Conservation (phyloP, 2,797 vertebrate species). For the Philypnodon macrostomus region DNA sequence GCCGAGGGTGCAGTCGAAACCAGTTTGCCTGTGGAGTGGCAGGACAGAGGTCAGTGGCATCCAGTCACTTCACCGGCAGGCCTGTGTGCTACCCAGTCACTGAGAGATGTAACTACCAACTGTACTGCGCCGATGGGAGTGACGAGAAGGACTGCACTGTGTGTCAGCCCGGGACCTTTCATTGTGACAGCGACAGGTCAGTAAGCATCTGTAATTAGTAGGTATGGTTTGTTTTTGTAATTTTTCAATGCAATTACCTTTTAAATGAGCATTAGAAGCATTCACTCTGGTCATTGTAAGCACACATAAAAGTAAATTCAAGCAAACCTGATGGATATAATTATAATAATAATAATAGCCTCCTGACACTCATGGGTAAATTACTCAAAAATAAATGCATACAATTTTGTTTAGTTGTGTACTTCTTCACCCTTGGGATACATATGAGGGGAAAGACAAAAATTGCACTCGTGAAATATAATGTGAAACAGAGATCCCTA, state of each 20-base stretch:
- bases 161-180: conserved; percentile 89
- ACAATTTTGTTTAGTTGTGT: no score
- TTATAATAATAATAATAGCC: no score
- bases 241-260: not conserved
- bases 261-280: no score
- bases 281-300: no score
- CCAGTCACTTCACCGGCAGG: conserved; percentile 44
- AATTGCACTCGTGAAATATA: no score
- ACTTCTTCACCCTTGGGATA: no score
- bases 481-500: conserved; percentile 1
- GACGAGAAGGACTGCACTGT: conserved; percentile 85
- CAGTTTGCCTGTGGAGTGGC: conserved; percentile 79
- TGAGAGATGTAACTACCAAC: conserved; percentile 90
- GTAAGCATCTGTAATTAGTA: not conserved
- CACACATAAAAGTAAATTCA: no score
- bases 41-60: conserved; percentile 39
- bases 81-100: conserved; percentile 79
- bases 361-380: no score
- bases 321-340: no score
- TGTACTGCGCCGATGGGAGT: conserved; percentile 84
- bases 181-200: conserved; percentile 85
- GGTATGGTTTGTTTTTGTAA: not conserved
- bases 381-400: no score
- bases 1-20: conserved; percentile 74
- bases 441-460: no score